Base-by-base conservation (phyloP, 2,797 vertebrate species). In the Clarias fuscus region DNA sequence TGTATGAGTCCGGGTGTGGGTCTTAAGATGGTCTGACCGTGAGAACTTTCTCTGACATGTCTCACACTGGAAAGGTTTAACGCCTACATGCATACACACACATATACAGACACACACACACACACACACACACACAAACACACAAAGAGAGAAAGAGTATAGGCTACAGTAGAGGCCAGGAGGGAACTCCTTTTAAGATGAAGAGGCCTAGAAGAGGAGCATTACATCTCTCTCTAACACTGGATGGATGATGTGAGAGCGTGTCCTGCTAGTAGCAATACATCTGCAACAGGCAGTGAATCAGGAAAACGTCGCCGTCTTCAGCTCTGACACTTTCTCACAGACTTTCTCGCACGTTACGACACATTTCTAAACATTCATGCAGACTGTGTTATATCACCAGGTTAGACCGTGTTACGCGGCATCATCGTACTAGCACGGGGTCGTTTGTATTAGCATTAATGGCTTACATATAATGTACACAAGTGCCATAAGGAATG, bases 1-100 rank as follows among this genome's bases (percentile, higher is more conserved):
- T 99, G 98, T 99, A 99, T 99, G 98, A 98, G 98, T 99, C 98
- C 98, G 97, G 96, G 97, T 99, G 96, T 99, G 98, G 92, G 98
- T 99, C 97, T 99, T 99, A 96, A 99, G 97, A 84, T 99, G 98
- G 94, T 99, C 98, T 91, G 98, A 99, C 92, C 98, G 96, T 93
- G 98, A 99, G 94, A 99, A 99, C 93, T 99, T 98, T 97, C 98
- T 97, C 95, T 99, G 97, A 96, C 98, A 99, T 94, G 97, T 99
- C 97, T 99, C 98, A 93, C 98, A 99, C 94, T 99, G 96, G 95
- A 99, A 99, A 89, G 98, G 98, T 94, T 99, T 99, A 93, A 99
- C 97, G 93, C 98, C 98, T 99, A 91, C 58, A 84, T 65, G 93
- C 24, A 93, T 88, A 93, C 86, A 94, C 90, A 91, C 90, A 91